A percentile compares a stretch with the other conserved stretches of the same genome.
These are phyloP conservation scores for Saturnia japonica DNA, from an alignment of 2,888 invertebrate species.

Conservation along the genomic window DNA sequence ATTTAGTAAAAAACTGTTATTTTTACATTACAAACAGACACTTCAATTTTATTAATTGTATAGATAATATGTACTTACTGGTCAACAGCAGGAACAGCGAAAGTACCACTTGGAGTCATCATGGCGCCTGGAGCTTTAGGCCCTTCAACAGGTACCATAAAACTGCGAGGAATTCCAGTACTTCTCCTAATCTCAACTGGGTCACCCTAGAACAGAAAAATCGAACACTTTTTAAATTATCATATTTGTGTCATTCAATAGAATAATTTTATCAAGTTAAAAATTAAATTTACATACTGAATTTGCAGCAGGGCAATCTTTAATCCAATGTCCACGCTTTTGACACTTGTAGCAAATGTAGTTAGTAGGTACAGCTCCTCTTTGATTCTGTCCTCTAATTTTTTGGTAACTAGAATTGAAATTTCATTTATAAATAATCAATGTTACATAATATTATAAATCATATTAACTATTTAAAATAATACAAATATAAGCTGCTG, in stretches of 20 bases:
- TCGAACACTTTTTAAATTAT: background rate
- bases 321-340: conserved; percentile 98
- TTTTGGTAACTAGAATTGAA: conserved; percentile 89
- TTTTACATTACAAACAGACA: too few relatives aligned
- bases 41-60: background rate
- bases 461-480: background rate
- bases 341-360: conserved; percentile 98
- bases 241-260: background rate
- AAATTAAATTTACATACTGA: conserved; percentile 49
- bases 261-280: background rate
- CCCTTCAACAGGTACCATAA: conserved; percentile 96
- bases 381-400: conserved; percentile 93
- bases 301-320: conserved; percentile 92
- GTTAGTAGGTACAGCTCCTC: conserved; percentile 93
- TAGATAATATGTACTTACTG: conserved; percentile 82
- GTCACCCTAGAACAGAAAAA: conserved; percentile 69
- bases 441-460: background rate
- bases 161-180: conserved; percentile 98
- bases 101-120: conserved; percentile 93
- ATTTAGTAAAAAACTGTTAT: too few relatives aligned
- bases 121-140: conserved; percentile 94
- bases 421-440: background rate
- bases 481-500: background rate
- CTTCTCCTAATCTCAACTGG: conserved; percentile 93
- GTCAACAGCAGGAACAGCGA: conserved; percentile 94